phyloP scores from a whole-genome alignment of 2,888 invertebrate genomes.

The Apoda limacodes region DNA sequence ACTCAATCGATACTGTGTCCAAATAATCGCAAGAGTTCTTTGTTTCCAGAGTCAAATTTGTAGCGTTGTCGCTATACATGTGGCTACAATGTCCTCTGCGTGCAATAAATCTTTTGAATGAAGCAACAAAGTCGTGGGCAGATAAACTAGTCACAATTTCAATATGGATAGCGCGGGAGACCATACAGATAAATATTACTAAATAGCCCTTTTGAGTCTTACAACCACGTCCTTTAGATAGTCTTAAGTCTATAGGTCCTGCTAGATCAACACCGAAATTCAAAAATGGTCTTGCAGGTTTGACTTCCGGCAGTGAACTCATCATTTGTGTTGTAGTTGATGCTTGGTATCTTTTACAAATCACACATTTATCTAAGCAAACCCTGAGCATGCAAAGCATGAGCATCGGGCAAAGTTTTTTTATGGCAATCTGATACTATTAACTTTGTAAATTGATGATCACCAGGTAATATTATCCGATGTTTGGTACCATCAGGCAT shows the following conservation, averaged over 20 bases:
- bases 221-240: background rate
- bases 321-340: background rate
- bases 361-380: background rate
- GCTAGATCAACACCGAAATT: too few species aligned
- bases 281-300: too few species aligned
- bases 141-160: background rate
- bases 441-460: background rate
- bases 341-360: background rate
- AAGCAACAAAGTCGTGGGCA: background rate
- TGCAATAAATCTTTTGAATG: background rate
- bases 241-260: background rate
- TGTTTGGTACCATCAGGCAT: background rate
- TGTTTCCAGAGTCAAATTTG: slow-evolving; percentile 1
- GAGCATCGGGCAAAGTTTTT: background rate
- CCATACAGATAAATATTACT: background rate
- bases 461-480: background rate
- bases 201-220: background rate
- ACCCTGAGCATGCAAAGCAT: background rate
- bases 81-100: too few species aligned
- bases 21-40: background rate
- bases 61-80: background rate
- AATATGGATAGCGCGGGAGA: background rate
- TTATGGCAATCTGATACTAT: background rate
- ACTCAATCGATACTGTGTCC: too few species aligned
- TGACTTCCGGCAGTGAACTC: too few species aligned